Evolutionary conservation across 2,797 vertebrate genomes (phyloP).

Genomic region (Lates japonicus): DNA sequence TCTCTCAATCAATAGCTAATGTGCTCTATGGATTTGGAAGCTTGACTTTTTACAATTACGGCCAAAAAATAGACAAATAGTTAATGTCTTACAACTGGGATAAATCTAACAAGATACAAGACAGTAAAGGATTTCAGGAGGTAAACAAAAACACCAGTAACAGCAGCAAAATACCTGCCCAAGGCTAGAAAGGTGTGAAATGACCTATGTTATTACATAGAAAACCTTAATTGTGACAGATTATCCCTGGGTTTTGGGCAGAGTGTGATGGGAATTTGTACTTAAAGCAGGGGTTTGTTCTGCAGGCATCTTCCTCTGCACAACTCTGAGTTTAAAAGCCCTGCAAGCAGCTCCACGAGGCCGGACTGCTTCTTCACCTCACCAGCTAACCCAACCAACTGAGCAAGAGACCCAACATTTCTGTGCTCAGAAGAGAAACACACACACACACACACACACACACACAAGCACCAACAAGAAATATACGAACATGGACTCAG

Average conservation of each 20-base stretch:
- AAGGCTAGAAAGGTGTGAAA: conserved; percentile 18
- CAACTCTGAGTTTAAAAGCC: conserved; percentile 23
- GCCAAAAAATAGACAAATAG: not conserved
- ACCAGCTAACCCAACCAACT: conserved; percentile 10
- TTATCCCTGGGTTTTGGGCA: not conserved
- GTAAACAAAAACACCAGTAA: conserved; percentile 25
- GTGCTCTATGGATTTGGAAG: not conserved
- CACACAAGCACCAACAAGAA: not conserved
- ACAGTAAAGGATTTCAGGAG: not conserved
- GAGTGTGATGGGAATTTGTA: not conserved
- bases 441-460: not conserved
- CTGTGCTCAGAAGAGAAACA: not conserved
- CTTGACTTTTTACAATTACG: not conserved
- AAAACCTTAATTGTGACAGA: not conserved
- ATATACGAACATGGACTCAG: not conserved
- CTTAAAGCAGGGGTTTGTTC: not conserved
- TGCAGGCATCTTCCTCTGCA: not conserved
- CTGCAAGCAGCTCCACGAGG: not conserved
- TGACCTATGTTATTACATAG: conserved; percentile 10
- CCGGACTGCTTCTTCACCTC: conserved; percentile 14
- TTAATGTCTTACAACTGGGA: not conserved
- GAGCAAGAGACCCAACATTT: conserved; percentile 26
- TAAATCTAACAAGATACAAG: not conserved
- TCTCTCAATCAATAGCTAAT: not conserved
- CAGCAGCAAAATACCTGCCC: conserved; percentile 18